Conservation (phyloP, 37 sponge, comb jelly and placozoan species). For the Aplysina aerophoba region DNA sequence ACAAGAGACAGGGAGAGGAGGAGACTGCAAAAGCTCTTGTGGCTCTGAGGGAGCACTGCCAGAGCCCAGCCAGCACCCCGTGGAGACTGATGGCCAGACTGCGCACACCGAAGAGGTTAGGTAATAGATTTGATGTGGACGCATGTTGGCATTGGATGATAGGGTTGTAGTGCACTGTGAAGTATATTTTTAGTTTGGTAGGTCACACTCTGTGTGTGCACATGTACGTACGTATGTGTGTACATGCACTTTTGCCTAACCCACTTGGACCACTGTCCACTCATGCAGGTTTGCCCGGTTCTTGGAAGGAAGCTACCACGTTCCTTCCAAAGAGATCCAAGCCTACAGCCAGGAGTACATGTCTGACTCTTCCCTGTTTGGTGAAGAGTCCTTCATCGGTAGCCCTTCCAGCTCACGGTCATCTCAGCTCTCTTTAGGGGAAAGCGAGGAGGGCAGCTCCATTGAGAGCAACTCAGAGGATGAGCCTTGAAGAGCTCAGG, state of each 20-base stretch:
- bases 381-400: too few relatives aligned
- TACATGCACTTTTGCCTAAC: neutral
- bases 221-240: neutral
- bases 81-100: constrained; percentile 33
- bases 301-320: constrained; percentile 59
- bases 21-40: constrained; percentile 77
- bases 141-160: neutral
- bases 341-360: neutral
- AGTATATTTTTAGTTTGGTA: neutral
- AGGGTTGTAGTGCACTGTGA: neutral
- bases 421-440: too few relatives aligned
- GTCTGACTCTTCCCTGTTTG: neutral
- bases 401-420: too few relatives aligned
- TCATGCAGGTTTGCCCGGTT: constrained; percentile 61
- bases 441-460: too few relatives aligned
- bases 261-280: neutral
- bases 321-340: constrained; percentile 39
- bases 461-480: too few relatives aligned
- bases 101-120: constrained; percentile 49
- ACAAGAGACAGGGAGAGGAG: constrained; percentile 60
- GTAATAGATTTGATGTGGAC: too few relatives aligned
- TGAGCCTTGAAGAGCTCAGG: too few relatives aligned
- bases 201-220: neutral
- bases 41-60: constrained; percentile 55
- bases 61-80: neutral